Base-by-base conservation (phyloP, 37 sponge, comb jelly and placozoan species). In the Chondrosia reniformis region DNA sequence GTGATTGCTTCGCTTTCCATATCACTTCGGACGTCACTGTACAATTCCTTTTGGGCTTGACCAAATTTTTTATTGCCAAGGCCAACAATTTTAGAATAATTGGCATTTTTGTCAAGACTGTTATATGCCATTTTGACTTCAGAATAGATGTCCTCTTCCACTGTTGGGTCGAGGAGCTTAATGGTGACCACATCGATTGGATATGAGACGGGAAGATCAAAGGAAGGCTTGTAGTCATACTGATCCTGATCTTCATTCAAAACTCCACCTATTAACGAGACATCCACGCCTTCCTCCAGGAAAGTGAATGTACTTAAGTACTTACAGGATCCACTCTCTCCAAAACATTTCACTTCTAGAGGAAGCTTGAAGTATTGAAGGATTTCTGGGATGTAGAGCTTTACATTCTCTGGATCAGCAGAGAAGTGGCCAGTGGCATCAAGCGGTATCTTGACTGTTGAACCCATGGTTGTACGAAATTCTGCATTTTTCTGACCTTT, bases 191-290 rank as follows among this genome's bases (percentile, higher is more conserved):
- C 72, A 22, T 69, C 41, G 21, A 69, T 44, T 17, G 36, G 72
- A 3, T 43, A 3, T 24, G 39, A 41, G 19, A 69, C 24, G 32
- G 72, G 72, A 21, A 69, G 72, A 40, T 69, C 72, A 36, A 69
- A 69, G 19, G 39, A 44, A 36, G 17, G 22, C 19, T 69, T 38
- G 72, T 2, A 1, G 3, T 69, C 72, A 1, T 13, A 41, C 22
- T 69, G 44, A 21, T 31, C 33, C 17, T 40, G 44, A 0, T 25
- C 43, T 1, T 34, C 43, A 36, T 25, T 7, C 41, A n/a, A 43
- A 44, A 69, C n/a, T 44, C 72, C 72, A 69, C 72, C 72, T 4
- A 39, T 69, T 6, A 69, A 17, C 21, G 72, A 38, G 41, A 44
- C 44, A 21, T 69, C 72, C 72, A 43, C 72, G 6, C 9, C 19